Percentiles rank a stretch among this genome's conserved stretches.
Evolutionary conservation across 92 coral and sea anemone genomes (phyloP).

Genomic region (Palythoa caribaeorum): DNA sequence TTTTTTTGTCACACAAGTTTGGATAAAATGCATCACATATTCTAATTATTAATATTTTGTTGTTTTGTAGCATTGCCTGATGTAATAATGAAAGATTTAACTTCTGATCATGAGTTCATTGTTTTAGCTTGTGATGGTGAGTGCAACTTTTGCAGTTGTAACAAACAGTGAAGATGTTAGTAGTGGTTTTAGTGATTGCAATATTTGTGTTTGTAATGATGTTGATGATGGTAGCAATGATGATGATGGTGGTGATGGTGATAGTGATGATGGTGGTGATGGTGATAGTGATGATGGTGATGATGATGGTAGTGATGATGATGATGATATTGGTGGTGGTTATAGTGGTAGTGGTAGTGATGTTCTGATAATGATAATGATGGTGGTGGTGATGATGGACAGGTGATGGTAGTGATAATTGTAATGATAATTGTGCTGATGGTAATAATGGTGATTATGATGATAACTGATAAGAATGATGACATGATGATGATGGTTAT

Average conservation of each 20-base stretch:
- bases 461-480: too few species aligned
- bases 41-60: too few species aligned
- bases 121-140: conserved; percentile 98
- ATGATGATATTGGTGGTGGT: too few species aligned
- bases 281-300: background rate
- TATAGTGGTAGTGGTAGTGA: too few species aligned
- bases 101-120: conserved; percentile 93
- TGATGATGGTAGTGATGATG: background rate
- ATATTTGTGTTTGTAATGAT: background rate
- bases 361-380: too few species aligned
- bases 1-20: too few species aligned
- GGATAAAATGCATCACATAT: too few species aligned
- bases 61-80: conserved; percentile 86
- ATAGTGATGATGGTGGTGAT: background rate
- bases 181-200: background rate
- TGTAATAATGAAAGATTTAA: conserved; percentile 87
- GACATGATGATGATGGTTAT: background rate
- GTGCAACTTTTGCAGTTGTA: conserved; percentile 18
- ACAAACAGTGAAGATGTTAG: background rate
- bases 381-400: too few species aligned
- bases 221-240: background rate
- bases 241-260: background rate
- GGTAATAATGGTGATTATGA: too few species aligned
- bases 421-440: too few species aligned
- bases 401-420: too few species aligned